Base-by-base conservation (phyloP, 2,797 vertebrate genomes). In the Sylvilagus floridanus region DNA sequence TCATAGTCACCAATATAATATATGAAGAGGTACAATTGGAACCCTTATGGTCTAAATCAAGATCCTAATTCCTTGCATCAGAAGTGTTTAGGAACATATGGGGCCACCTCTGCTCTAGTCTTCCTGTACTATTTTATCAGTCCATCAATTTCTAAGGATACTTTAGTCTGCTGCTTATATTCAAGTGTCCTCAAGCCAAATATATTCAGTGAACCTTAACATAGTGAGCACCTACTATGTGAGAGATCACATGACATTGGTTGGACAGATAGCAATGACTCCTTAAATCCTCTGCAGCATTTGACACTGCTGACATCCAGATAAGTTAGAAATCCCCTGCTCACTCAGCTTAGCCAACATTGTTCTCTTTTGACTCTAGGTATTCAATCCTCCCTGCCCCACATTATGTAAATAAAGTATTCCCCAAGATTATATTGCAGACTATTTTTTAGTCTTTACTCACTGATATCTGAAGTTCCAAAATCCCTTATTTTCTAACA, bases 71-170 rank as follows among this genome's bases (percentile, higher is more conserved):
- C 11, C 10, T 73, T 12, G 5, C 3, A 5, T 52, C 35, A 37
- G 2, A 42, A 35, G 5, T 35, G 5, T 54, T 30, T 50, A n/a
- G 7, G 2, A 54, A 0, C 7, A 11, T 21, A 11, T 5, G 16
- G 4, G 10, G 37, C 83, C 37, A 4, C 60, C 16, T 30, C 7
- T 30, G 88, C 26, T 63, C 7, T 60, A 52, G 0, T 63, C 42
- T 9, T 76, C 9, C 12, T 84, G 57, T 60, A 52, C 35, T 69
- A 3, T 7, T 54, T 87, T 57, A 11, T 37, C 1, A 11, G n/a
- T 54, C 10, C 4, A 30, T 30, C 10, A 32, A n/a, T 26, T 42
- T 83, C 11, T 68, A 88, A 72, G 4, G 2, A 76, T 19, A 7
- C 76, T 75, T 81, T 42, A 5, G 24, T 54, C 37, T 79, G 19